These are phyloP conservation scores for Aphidius gifuensis DNA, from an alignment of 1,140 invertebrate genomes.

Conservation along the genomic window DNA sequence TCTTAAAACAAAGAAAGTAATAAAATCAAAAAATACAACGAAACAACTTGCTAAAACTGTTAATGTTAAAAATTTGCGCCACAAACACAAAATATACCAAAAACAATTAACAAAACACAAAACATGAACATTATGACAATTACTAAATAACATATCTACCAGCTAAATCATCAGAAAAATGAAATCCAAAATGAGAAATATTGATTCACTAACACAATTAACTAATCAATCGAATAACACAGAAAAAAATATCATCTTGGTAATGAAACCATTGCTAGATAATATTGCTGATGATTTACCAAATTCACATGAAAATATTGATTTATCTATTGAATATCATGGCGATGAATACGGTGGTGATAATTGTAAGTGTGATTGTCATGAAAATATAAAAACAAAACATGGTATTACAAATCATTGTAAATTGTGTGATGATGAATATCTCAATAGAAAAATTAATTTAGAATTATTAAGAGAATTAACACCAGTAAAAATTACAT, in stretches of 20 bases:
- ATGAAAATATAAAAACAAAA: slow-evolving; percentile 53
- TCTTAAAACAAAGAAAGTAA: too few relatives aligned
- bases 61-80: too few relatives aligned
- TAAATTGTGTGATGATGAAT: slow-evolving; percentile 62
- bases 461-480: slow-evolving; percentile 68
- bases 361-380: slow-evolving; percentile 63
- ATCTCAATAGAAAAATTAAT: slow-evolving; percentile 71
- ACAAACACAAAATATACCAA: too few relatives aligned
- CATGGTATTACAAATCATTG: slow-evolving; percentile 58
- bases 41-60: too few relatives aligned
- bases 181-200: slow-evolving; percentile 40
- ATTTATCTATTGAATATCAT: slow-evolving; percentile 45
- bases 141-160: too few relatives aligned
- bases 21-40: too few relatives aligned
- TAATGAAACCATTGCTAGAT: slow-evolving; percentile 66
- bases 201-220: slow-evolving; percentile 65
- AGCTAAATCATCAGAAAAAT: too few relatives aligned
- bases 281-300: slow-evolving; percentile 48
- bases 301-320: slow-evolving; percentile 52
- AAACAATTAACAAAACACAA: too few relatives aligned
- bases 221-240: slow-evolving; percentile 60
- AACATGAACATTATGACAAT: too few relatives aligned
- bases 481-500: slow-evolving; percentile 65
- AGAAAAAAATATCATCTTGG: slow-evolving; percentile 62
- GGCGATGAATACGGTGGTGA: slow-evolving; percentile 63